These are phyloP conservation scores for Phalloptychus januarius DNA, from an alignment of 2,797 vertebrate genomes.

Conservation along the genomic window DNA sequence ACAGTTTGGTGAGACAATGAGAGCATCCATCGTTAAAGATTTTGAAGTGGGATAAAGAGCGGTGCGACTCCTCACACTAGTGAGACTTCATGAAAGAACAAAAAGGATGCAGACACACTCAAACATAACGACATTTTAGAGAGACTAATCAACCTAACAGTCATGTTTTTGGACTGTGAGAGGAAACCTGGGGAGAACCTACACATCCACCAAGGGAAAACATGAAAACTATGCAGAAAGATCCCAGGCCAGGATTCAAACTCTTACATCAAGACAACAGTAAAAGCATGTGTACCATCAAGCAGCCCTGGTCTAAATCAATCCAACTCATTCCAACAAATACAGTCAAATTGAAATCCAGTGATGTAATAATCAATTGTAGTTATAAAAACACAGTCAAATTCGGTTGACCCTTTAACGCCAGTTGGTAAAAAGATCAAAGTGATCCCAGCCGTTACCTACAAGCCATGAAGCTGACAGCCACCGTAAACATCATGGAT, in stretches of 20 bases:
- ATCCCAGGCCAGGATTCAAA: neutral
- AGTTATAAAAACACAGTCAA: neutral
- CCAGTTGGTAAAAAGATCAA: neutral
- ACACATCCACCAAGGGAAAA: neutral
- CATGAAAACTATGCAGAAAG: neutral
- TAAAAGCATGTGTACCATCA: neutral
- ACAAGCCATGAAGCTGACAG: neutral
- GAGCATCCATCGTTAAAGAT: conserved; percentile 4
- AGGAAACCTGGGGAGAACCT: neutral
- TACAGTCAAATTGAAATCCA: neutral
- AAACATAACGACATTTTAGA: neutral
- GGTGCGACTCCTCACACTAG: neutral
- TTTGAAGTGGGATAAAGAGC: neutral
- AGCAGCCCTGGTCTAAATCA: neutral
- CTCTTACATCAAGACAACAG: neutral
- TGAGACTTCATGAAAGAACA: neutral
- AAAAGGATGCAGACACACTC: neutral
- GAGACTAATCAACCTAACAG: neutral
- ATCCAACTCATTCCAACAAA: neutral
- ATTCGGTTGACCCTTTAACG: neutral
- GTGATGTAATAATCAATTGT: neutral
- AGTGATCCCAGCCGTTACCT: neutral
- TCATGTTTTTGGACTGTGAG: neutral
- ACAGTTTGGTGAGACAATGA: conserved; percentile 33
- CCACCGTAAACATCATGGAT: neutral